Evolutionary conservation across 2,113 vertebrate species (phyloP).

Genomic region (Thunnus maccoyii): DNA sequence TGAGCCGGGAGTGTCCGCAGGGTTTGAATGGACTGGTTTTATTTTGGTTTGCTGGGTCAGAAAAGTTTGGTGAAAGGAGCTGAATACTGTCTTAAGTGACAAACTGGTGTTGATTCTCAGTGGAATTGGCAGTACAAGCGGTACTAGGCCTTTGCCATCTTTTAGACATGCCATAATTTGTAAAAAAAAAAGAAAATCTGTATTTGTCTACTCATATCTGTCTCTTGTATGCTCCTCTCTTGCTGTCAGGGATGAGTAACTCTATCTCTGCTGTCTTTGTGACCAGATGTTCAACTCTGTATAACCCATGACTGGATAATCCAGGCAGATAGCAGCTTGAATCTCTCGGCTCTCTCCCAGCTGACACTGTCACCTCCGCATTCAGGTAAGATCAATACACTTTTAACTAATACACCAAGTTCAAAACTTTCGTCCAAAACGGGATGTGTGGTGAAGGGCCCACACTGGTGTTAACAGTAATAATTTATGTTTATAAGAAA

Average conservation of each 20-base stretch:
- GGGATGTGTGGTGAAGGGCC: background rate
- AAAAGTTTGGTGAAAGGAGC: too few species aligned
- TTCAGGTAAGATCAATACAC: conserved; percentile 15
- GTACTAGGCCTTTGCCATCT: background rate
- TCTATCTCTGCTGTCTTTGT: conserved; percentile 57
- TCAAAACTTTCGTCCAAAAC: background rate
- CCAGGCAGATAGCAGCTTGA: conserved; percentile 44
- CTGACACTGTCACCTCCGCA: conserved; percentile 10
- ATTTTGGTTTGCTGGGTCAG: too few species aligned
- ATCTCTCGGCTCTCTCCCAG: conserved; percentile 5
- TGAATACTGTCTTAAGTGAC: too few species aligned
- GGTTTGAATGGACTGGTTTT: too few species aligned
- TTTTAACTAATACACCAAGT: conserved; percentile 1
- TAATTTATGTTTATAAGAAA: background rate
- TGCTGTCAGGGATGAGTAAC: conserved; percentile 64
- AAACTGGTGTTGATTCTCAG: conserved; percentile 15
- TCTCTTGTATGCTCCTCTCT: conserved; percentile 9
- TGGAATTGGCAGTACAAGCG: background rate
- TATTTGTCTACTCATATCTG: conserved; percentile 18
- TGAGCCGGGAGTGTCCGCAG: too few species aligned
- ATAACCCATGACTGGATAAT: conserved; percentile 61
- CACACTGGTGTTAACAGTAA: background rate
- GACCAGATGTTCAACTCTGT: conserved; percentile 77
- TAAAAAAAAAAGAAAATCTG: background rate
- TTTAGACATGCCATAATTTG: conserved; percentile 10